Percentiles rank a stretch among this genome's conserved stretches.
Evolutionary conservation across 1,140 invertebrate species (phyloP).

Genomic region (Chelonus insularis): DNA sequence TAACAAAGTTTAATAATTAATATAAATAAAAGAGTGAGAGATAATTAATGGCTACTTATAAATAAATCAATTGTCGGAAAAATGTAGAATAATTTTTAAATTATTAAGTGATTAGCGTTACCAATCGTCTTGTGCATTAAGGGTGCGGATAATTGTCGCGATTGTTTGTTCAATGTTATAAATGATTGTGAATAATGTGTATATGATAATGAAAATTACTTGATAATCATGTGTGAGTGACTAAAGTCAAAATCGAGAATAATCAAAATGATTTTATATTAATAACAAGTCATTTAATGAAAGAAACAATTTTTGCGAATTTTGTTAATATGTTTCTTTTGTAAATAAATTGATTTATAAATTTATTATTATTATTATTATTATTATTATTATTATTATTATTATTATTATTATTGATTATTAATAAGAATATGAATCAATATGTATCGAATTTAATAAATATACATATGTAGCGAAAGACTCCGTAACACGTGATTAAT

Average conservation of each 20-base stretch:
- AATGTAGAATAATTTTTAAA: slow-evolving; percentile 38
- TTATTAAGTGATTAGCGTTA: slow-evolving; percentile 42
- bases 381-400: not conserved
- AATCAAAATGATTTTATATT: slow-evolving; percentile 17
- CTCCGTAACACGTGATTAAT: not conserved
- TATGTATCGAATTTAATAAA: no score
- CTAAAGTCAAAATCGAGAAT: no score
- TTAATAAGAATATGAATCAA: no score
- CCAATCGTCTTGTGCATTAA: slow-evolving; percentile 27
- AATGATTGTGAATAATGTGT: slow-evolving; percentile 3
- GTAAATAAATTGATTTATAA: no score
- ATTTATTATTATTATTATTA: no score
- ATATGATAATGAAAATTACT: not conserved
- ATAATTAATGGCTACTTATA: slow-evolving; percentile 6
- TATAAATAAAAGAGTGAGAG: slow-evolving; percentile 13
- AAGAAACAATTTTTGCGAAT: no score
- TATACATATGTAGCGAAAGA: not conserved
- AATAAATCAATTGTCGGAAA: not conserved
- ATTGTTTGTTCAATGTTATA: no score
- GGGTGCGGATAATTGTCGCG: no score
- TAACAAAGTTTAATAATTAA: slow-evolving; percentile 21
- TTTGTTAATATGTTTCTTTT: no score
- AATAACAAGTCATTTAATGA: no score
- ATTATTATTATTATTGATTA: not conserved
- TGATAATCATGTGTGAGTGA: not conserved